Evolutionary conservation across 2,797 vertebrate species (phyloP).

Genomic region (Micropoecilia bifurca): DNA sequence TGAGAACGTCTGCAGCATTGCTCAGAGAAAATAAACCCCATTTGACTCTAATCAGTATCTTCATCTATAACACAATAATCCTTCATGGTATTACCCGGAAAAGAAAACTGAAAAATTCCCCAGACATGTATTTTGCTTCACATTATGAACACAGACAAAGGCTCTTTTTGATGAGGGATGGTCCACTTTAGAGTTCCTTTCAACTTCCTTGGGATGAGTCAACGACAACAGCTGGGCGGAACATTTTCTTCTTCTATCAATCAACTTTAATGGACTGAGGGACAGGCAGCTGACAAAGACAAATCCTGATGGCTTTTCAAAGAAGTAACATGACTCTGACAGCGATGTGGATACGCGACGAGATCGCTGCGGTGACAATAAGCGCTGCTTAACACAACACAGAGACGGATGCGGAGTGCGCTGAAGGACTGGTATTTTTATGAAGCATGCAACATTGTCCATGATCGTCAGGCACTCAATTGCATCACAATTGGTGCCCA

Average conservation of each 20-base stretch:
- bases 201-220: conserved; percentile 72
- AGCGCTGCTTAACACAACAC: conserved; percentile 70
- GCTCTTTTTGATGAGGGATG: conserved; percentile 69
- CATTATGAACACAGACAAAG: conserved; percentile 66
- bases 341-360: conserved; percentile 70
- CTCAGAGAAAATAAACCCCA: conserved; percentile 26
- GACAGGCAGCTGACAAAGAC: conserved; percentile 82
- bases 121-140: conserved; percentile 46
- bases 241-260: conserved; percentile 79
- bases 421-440: conserved; percentile 48
- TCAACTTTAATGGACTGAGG: conserved; percentile 86
- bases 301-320: conserved; percentile 79
- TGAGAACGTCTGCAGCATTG: conserved; percentile 16
- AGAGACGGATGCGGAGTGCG: conserved; percentile 41
- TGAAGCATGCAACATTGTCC: conserved; percentile 49
- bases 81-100: conserved; percentile 24
- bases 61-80: conserved; percentile 53
- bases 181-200: conserved; percentile 65
- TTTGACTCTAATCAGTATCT: conserved; percentile 41
- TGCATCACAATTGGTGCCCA: conserved; percentile 63
- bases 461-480: conserved; percentile 51
- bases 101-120: conserved; percentile 38
- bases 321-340: conserved; percentile 81
- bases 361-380: conserved; percentile 62
- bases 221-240: conserved; percentile 82